Conservation (phyloP, 2,797 vertebrate species). For the Pempheris klunzingeri region DNA sequence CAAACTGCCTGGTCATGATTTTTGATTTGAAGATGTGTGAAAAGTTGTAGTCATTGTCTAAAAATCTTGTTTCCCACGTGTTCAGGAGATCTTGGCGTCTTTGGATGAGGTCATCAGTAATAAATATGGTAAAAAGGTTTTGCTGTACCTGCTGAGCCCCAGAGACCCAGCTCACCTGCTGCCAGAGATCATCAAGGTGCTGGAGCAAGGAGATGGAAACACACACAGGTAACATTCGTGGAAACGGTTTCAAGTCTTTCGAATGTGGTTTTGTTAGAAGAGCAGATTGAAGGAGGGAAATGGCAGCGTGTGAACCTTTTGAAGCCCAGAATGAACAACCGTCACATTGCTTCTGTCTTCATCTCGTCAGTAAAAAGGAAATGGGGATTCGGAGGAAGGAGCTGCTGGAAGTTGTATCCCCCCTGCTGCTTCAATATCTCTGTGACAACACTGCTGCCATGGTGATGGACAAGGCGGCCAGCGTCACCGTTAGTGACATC, state of each 20-base stretch:
- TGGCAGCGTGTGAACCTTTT: neutral
- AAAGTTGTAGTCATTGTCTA: neutral
- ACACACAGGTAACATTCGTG: constrained; percentile 86
- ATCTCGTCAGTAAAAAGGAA: constrained; percentile 92
- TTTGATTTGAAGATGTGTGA: too few relatives aligned
- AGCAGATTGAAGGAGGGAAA: neutral
- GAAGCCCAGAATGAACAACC: too few relatives aligned
- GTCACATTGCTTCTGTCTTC: neutral
- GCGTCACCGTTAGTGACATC: constrained; percentile 90
- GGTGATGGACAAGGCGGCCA: constrained; percentile 89
- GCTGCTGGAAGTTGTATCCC: constrained; percentile 91
- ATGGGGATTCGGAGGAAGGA: constrained; percentile 84
- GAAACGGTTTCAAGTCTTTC: neutral
- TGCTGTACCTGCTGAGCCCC: constrained; percentile 93
- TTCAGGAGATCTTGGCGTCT: constrained; percentile 90
- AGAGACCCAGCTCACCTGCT: constrained; percentile 92
- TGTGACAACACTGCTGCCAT: constrained; percentile 85
- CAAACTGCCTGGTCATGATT: neutral
- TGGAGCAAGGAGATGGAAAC: constrained; percentile 92
- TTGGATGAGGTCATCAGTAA: constrained; percentile 89
- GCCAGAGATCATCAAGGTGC: constrained; percentile 92
- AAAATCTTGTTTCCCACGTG: constrained; percentile 10
- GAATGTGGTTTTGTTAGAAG: neutral
- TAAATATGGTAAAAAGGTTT: constrained; percentile 94
- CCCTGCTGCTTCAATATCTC: constrained; percentile 88